These are phyloP conservation scores for Rhinophrynus dorsalis DNA, from an alignment of 2,797 vertebrate genomes.

Conservation along the genomic window DNA sequence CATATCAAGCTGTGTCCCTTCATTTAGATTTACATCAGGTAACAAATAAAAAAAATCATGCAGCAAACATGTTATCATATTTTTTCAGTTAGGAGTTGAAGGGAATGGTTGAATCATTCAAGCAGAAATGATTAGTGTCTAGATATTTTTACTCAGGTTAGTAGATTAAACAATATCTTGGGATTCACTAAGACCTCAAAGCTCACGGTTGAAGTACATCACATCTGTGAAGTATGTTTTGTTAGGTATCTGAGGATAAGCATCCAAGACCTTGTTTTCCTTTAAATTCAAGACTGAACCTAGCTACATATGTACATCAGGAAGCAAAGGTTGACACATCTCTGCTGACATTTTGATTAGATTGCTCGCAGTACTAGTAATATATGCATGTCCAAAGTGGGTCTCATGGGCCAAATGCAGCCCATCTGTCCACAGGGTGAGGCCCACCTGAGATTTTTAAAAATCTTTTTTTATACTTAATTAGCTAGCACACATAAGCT, in stretches of 20 bases:
- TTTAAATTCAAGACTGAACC: slow-evolving; percentile 87
- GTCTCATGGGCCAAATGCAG: too few species aligned
- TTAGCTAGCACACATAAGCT: too few species aligned
- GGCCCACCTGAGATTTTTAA: too few species aligned
- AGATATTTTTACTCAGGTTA: slow-evolving; percentile 91
- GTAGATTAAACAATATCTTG: slow-evolving; percentile 88
- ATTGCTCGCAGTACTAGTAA: too few species aligned
- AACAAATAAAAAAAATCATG: slow-evolving; percentile 98
- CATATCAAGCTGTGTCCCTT: slow-evolving; percentile 84
- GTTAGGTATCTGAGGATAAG: slow-evolving; percentile 88
- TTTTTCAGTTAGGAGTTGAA: slow-evolving; percentile 79
- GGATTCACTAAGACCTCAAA: slow-evolving; percentile 82
- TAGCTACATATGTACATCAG: slow-evolving; percentile 79
- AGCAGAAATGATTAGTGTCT: slow-evolving; percentile 92
- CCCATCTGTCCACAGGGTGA: too few species aligned
- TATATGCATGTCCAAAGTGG: too few species aligned
- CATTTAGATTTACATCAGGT: slow-evolving; percentile 96
- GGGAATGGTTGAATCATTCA: slow-evolving; percentile 79
- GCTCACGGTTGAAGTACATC: slow-evolving; percentile 78
- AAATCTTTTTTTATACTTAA: too few species aligned
- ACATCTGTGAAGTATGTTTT: slow-evolving; percentile 90
- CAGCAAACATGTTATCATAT: slow-evolving; percentile 82
- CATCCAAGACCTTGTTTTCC: slow-evolving; percentile 88
- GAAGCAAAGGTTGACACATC: slow-evolving; percentile 78
- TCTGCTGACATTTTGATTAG: slow-evolving; percentile 83